Evolutionary conservation across 37 sponge, comb jelly and placozoan genomes (phyloP).

Genomic region (Agelas oroides): DNA sequence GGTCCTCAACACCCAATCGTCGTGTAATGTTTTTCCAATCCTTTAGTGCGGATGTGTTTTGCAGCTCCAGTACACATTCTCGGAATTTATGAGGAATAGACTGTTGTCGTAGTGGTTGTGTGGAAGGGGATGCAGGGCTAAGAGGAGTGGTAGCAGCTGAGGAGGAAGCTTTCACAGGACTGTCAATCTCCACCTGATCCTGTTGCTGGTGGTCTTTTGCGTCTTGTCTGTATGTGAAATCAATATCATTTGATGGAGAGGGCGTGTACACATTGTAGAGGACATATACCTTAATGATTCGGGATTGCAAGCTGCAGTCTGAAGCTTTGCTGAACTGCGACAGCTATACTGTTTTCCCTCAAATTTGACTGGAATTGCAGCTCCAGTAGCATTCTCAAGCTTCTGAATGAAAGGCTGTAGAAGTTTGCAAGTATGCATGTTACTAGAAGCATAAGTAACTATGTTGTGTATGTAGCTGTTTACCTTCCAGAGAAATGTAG

Average conservation of each 20-base stretch:
- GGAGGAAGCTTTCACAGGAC: not conserved
- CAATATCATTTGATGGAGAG: no score
- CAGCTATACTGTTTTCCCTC: not conserved
- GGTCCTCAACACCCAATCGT: conserved; percentile 1
- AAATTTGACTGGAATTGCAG: not conserved
- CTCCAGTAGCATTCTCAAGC: not conserved
- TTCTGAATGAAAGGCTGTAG: not conserved
- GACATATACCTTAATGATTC: not conserved
- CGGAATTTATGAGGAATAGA: conserved; percentile 8
- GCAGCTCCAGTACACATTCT: not conserved
- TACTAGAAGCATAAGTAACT: not conserved
- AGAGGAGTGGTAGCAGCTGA: not conserved
- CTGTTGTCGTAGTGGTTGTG: conserved; percentile 7
- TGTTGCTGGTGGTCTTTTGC: not conserved
- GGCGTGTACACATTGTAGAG: no score
- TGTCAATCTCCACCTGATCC: not conserved
- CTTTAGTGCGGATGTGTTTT: not conserved
- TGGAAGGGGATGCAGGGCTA: not conserved
- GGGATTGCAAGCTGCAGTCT: not conserved
- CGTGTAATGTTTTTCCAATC: conserved; percentile 5
- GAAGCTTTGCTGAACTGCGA: not conserved
- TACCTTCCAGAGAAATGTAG: conserved; percentile 33
- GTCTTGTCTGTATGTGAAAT: not conserved
- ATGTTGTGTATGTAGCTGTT: no score
- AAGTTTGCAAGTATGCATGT: not conserved